Conservation (phyloP, 2,888 invertebrate species). For the Campaea margaritaria region DNA sequence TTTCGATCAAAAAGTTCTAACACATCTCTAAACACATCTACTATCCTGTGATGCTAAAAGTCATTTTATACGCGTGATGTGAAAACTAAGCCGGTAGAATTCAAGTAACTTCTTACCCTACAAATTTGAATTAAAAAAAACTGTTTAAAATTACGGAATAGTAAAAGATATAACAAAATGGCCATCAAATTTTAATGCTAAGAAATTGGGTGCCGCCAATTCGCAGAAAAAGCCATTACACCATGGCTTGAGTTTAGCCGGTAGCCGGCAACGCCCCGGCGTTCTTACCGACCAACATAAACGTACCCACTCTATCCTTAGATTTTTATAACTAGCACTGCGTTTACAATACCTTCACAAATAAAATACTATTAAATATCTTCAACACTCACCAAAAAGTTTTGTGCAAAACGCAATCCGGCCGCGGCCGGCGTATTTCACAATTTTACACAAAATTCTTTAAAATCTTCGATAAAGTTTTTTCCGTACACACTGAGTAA, state of each 20-base stretch:
- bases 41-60: no score
- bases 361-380: constrained; percentile 39
- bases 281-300: constrained; percentile 35
- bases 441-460: constrained; percentile 85
- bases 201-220: constrained; percentile 50
- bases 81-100: no score
- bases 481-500: constrained; percentile 85
- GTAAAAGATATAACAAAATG: no score
- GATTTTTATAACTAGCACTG: constrained; percentile 19
- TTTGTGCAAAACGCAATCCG: constrained; percentile 82
- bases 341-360: constrained; percentile 27
- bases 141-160: no score
- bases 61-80: no score
- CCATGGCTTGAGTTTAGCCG: constrained; percentile 60
- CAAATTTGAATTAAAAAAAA: no score
- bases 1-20: no score
- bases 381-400: constrained; percentile 76
- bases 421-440: constrained; percentile 81
- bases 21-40: no score
- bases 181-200: no score
- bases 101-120: no score
- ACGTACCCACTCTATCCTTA: constrained; percentile 43
- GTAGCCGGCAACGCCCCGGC: constrained; percentile 77
- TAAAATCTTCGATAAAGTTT: constrained; percentile 86
- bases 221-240: constrained; percentile 71